Percentiles rank a stretch among this genome's conserved stretches.
These are phyloP conservation scores for Hiodon tergisus DNA, from an alignment of 2,113 vertebrate species.

Conservation along the genomic window DNA sequence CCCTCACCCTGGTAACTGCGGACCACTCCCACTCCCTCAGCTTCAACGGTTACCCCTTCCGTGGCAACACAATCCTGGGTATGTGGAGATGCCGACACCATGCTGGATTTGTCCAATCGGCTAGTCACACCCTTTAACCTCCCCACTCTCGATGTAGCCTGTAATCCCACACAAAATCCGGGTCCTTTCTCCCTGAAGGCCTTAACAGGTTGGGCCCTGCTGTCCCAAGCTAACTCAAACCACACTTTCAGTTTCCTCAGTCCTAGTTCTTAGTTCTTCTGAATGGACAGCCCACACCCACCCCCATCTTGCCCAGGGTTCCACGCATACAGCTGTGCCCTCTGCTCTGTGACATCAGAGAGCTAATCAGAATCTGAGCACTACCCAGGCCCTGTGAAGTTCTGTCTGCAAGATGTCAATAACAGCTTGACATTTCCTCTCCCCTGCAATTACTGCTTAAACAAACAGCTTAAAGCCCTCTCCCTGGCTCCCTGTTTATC, in stretches of 20 bases:
- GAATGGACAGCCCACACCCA: too few relatives aligned
- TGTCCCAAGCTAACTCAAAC: background rate
- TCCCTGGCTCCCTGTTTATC: background rate
- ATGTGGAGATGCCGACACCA: constrained; percentile 9
- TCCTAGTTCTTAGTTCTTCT: background rate
- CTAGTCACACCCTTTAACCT: background rate
- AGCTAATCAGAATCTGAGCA: background rate
- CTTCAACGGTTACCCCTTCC: constrained; percentile 62
- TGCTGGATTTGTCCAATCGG: background rate
- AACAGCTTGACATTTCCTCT: constrained; percentile 51
- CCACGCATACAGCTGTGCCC: background rate
- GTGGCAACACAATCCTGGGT: constrained; percentile 69
- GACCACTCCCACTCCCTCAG: constrained; percentile 65
- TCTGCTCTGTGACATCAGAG: constrained; percentile 3
- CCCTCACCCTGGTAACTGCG: constrained; percentile 61
- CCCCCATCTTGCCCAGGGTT: constrained; percentile 7
- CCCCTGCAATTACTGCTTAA: constrained; percentile 42
- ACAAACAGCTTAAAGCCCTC: constrained; percentile 31
- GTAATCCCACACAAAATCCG: too few relatives aligned
- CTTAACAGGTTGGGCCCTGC: background rate
- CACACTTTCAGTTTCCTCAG: background rate
- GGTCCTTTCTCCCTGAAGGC: background rate
- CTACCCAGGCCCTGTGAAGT: constrained; percentile 18
- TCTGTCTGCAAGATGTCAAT: constrained; percentile 35
- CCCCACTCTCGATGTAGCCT: background rate